phyloP scores from a whole-genome alignment of 2,797 vertebrate species.

The Chrysocyon brachyurus region DNA sequence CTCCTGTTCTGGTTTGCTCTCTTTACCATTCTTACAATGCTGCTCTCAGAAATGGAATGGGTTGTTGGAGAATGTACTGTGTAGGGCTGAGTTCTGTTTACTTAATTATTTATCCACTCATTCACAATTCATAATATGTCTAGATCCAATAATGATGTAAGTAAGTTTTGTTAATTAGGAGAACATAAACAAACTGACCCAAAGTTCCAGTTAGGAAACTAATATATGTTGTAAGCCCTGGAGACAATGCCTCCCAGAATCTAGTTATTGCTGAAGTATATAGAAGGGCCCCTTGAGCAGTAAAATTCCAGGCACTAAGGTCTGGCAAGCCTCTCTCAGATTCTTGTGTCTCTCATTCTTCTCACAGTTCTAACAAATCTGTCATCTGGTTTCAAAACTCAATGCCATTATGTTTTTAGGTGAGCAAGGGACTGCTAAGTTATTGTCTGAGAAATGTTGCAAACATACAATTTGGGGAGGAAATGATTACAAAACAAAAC shows the following conservation, averaged over 20 bases:
- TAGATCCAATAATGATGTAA: background rate
- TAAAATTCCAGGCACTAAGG: background rate
- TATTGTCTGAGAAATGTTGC: too few relatives aligned
- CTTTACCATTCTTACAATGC: background rate
- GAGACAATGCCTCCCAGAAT: background rate
- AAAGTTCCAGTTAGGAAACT: constrained; percentile 14
- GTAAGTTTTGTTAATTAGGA: background rate
- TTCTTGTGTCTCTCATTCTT: background rate
- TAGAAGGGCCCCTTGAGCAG: background rate
- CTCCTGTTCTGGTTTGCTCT: background rate
- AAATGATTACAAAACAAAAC: too few relatives aligned
- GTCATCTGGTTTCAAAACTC: background rate
- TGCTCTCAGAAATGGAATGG: background rate
- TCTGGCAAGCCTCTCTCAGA: background rate
- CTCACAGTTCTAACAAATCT: background rate
- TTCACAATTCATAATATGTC: constrained; percentile 46
- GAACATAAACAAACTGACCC: constrained; percentile 25
- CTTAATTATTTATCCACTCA: background rate
- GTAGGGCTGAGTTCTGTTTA: background rate
- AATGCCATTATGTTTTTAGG: background rate
- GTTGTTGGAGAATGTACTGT: background rate
- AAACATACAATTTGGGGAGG: too few relatives aligned
- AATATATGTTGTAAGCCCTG: background rate
- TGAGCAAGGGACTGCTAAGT: background rate
- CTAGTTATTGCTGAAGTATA: background rate